Conservation (phyloP, 23 tunicate genomes). For the Aplidium turbinatum region DNA sequence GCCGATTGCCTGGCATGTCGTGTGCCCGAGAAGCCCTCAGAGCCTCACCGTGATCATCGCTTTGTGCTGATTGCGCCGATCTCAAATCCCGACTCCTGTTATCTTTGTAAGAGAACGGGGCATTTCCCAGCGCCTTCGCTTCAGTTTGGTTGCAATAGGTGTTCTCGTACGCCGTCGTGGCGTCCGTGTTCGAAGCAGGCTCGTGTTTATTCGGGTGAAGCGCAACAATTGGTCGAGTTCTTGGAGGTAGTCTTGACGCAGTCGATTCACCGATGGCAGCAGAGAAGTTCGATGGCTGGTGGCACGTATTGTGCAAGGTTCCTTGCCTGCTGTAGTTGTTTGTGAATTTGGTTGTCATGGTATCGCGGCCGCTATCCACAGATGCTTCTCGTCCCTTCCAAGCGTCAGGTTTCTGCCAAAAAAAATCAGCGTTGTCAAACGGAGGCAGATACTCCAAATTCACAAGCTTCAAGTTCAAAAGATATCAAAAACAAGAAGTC, state of each 20-base stretch:
- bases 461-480: no score
- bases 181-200: conserved; percentile 30
- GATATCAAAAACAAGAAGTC: no score
- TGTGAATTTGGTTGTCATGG: conserved; percentile 87
- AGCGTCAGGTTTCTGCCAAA: conserved; percentile 41
- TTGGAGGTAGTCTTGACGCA: conserved; percentile 64
- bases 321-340: conserved; percentile 67
- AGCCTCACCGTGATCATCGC: neutral
- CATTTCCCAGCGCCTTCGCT: neutral
- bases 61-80: neutral
- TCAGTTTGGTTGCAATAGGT: conserved; percentile 18
- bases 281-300: conserved; percentile 15
- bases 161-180: conserved; percentile 32
- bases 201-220: conserved; percentile 63
- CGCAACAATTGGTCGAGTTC: conserved; percentile 81
- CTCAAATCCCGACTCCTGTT: neutral
- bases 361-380: conserved; percentile 85
- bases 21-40: conserved; percentile 40
- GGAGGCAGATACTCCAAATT: no score
- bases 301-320: conserved; percentile 33
- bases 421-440: no score
- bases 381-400: conserved; percentile 61
- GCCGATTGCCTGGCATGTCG: conserved; percentile 69
- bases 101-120: neutral
- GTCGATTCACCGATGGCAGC: conserved; percentile 6